A percentile compares a stretch with the other conserved stretches of the same genome.
These are phyloP conservation scores for Lagopus muta DNA, from an alignment of 2,113 vertebrate species.

Conservation along the genomic window DNA sequence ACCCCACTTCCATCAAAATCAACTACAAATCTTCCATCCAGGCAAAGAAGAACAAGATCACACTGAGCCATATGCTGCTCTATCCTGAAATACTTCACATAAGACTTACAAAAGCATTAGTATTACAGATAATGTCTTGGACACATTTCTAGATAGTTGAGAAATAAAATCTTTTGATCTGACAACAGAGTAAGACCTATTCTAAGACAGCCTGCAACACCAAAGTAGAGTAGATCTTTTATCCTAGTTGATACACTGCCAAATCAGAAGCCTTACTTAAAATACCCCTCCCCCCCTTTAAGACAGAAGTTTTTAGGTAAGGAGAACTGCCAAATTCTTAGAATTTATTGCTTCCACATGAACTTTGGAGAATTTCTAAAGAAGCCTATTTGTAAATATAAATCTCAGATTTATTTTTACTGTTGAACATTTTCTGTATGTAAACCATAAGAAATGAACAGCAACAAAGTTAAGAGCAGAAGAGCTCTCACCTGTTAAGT, in stretches of 20 bases:
- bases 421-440: neutral
- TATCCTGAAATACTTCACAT: neutral
- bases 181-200: neutral
- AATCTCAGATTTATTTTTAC: neutral
- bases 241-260: neutral
- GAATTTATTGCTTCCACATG: neutral
- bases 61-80: neutral
- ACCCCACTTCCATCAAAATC: neutral
- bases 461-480: neutral
- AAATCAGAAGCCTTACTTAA: slow-evolving; percentile 31
- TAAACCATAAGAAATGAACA: neutral
- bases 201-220: neutral
- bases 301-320: neutral
- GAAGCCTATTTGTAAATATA: neutral
- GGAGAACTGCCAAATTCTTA: neutral
- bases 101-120: neutral
- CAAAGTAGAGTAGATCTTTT: neutral
- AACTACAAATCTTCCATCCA: neutral
- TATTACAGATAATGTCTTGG: neutral
- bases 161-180: slow-evolving; percentile 23
- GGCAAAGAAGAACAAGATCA: neutral
- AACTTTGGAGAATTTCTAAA: neutral
- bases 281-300: neutral
- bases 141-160: neutral
- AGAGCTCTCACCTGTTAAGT: neutral